Evolutionary conservation across 2,113 vertebrate genomes (phyloP).

Genomic region (Dendrocopos noguchii): DNA sequence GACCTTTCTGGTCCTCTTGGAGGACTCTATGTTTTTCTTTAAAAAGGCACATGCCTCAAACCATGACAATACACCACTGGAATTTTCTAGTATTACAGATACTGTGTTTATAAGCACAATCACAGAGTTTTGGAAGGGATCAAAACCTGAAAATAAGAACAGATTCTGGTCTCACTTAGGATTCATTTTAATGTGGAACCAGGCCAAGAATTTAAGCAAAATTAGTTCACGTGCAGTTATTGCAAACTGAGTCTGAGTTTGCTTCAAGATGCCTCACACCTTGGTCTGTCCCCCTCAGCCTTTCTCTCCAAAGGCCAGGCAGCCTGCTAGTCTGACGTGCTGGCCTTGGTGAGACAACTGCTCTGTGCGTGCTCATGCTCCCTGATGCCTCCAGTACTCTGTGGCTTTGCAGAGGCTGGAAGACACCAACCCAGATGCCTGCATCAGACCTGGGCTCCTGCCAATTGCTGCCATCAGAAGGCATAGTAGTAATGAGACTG

Average conservation of each 20-base stretch:
- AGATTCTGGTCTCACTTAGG: neutral
- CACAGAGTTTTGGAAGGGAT: neutral
- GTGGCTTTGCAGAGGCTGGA: neutral
- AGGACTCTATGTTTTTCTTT: no score
- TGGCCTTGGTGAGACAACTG: neutral
- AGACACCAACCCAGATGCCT: neutral
- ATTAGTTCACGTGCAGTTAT: neutral
- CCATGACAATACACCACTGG: neutral
- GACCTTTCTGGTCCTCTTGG: no score
- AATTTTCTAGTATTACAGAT: neutral
- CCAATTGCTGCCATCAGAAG: neutral
- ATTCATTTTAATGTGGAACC: neutral
- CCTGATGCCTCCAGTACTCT: neutral
- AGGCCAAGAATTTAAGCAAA: neutral
- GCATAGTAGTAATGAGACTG: neutral
- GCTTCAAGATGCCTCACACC: neutral
- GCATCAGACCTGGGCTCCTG: neutral
- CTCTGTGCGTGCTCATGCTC: accelerated
- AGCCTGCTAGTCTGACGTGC: neutral
- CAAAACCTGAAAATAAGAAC: neutral
- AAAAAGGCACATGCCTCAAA: no score
- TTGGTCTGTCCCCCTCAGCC: neutral
- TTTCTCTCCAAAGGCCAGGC: neutral
- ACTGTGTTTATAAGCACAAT: neutral
- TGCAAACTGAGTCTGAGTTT: neutral